Evolutionary conservation across 2,113 vertebrate genomes (phyloP), one percentile per base, ranked within the genome.

Genomic region (Tachysurus vachellii): DNA sequence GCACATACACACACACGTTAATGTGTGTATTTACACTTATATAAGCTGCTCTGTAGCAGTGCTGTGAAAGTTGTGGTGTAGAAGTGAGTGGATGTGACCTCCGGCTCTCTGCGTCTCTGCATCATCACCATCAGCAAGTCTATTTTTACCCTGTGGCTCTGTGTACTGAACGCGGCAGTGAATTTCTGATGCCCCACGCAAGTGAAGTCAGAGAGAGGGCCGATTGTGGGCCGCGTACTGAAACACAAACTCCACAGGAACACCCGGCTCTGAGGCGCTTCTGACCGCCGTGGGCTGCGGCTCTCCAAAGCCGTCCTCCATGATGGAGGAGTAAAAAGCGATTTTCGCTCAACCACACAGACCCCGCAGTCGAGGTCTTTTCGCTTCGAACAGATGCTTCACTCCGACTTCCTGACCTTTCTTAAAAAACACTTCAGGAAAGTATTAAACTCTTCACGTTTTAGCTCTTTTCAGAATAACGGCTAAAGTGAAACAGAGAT

Each of bases 71-170:
- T 50, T 21, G 23, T 26, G 21, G 59, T 16, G 75, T 28, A 5
- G 13, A 61, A 81, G 83, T 87, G 88, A 91, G 89, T 90, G 80
- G 81, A 89, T 90, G 89, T 89, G 84, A 90, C 85, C 92, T 91
- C 62, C 26, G 12, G n/a, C 12, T 68, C 64, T 62, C 64, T 28
- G n/a, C 12, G 16, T 68, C 87, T 76, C 82, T 28, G 71, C 87
- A 88, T 87, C 73, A 59, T 50, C 47, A 50, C 64, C 86, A 91
- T 79, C 66, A 90, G 84, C 87, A 92, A 88, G 73, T 91, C 90
- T 92, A 92, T 80, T 91, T 94, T 91, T 92, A 92, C 89, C 68
- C 84, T 9, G 83, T 90, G 59, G 68, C 92, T 94, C 94, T 93
- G 88, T 92, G 94, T 93, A 92, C 86, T 76, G 56, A 88, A 92